phyloP scores from a whole-genome alignment of 2,113 vertebrate genomes.

The Aptenodytes forsteri region DNA sequence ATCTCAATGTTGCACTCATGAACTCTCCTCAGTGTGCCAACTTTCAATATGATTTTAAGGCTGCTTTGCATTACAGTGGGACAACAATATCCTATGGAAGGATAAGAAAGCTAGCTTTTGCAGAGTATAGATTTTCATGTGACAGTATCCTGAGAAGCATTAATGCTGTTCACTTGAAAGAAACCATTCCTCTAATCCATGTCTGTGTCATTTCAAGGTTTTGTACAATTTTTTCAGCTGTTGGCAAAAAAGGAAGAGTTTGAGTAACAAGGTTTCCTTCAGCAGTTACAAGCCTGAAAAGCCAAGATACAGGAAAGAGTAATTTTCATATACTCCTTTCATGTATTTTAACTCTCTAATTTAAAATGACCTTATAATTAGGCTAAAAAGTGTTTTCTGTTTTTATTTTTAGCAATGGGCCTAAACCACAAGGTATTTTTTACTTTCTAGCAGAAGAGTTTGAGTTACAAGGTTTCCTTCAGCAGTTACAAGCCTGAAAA shows the following conservation, averaged over 20 bases:
- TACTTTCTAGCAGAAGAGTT: background rate
- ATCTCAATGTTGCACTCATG: background rate
- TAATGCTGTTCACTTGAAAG: background rate
- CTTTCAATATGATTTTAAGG: background rate
- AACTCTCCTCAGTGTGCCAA: background rate
- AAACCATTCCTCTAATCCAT: background rate
- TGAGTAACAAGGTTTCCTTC: background rate
- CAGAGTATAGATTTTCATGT: background rate
- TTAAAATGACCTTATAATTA: background rate
- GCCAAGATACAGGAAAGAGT: background rate
- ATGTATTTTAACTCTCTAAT: background rate
- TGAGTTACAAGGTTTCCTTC: background rate
- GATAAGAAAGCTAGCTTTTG: background rate
- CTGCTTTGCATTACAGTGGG: background rate
- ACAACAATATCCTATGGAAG: background rate
- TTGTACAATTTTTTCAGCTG: background rate
- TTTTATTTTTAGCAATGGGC: background rate
- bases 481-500: background rate
- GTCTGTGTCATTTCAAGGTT: background rate
- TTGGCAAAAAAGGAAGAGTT: background rate
- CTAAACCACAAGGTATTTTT: background rate
- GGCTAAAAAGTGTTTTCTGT: background rate
- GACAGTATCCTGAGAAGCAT: background rate
- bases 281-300: background rate
- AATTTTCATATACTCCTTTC: background rate